These are phyloP conservation scores for Myxocyprinus asiaticus DNA, from an alignment of 2,113 vertebrate species.

Conservation along the genomic window DNA sequence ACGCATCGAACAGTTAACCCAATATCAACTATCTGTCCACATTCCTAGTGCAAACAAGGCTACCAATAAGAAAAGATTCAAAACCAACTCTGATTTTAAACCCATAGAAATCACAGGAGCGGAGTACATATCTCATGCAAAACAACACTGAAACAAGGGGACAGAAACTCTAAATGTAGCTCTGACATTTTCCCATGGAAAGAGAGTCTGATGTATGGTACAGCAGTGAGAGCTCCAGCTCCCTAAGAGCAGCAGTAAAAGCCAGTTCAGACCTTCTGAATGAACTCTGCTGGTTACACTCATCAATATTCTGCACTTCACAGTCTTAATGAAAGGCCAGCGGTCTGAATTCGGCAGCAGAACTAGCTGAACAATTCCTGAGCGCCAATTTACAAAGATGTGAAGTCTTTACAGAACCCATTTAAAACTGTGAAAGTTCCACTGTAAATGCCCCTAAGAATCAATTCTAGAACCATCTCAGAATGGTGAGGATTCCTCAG, in stretches of 20 bases:
- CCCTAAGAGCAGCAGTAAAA: conserved; percentile 30
- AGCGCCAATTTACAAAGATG: no score
- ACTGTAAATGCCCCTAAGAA: not conserved
- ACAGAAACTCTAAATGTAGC: conserved; percentile 11
- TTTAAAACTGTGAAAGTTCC: not conserved
- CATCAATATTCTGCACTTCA: conserved; percentile 46
- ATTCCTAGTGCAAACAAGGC: no score
- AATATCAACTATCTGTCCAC: no score
- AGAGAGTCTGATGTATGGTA: conserved; percentile 5
- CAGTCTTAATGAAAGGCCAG: conserved; percentile 28
- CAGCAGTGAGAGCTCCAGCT: conserved; percentile 26
- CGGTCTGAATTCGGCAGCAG: not conserved
- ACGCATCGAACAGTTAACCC: no score
- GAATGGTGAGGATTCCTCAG: no score
- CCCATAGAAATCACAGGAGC: no score
- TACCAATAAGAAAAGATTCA: no score
- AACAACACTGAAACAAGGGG: no score
- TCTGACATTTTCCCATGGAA: conserved; percentile 34
- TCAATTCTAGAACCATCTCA: not conserved
- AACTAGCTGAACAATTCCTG: not conserved
- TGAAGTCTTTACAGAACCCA: not conserved
- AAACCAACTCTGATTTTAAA: no score
- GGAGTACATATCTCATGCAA: no score
- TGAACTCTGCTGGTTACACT: conserved; percentile 29
- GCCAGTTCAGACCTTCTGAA: conserved; percentile 38